Conservation (phyloP, 1,140 invertebrate species). For the Rhyzopertha dominica region DNA sequence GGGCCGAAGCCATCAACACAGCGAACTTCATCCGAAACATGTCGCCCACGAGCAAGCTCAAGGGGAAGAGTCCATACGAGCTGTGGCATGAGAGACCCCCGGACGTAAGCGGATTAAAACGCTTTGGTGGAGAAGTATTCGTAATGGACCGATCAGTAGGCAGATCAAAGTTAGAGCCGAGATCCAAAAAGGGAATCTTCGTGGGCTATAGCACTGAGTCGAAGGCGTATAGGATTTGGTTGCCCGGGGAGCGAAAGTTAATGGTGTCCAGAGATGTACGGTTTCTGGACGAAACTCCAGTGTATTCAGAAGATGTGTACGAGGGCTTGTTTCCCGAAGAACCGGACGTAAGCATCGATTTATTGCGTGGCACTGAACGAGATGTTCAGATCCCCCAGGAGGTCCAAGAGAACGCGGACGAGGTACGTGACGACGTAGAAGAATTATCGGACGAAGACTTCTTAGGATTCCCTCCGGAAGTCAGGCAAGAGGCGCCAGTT, state of each 20-base stretch:
- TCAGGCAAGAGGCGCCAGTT: too few relatives aligned
- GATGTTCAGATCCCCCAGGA: neutral
- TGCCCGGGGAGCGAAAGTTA: neutral
- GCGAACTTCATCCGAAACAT: too few relatives aligned
- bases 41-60: slow-evolving; percentile 17
- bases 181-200: neutral
- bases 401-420: neutral
- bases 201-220: neutral
- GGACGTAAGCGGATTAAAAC: neutral
- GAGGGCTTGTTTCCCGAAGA: too few relatives aligned
- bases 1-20: slow-evolving; percentile 2
- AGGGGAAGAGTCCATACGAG: slow-evolving; percentile 32
- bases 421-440: neutral
- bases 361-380: too few relatives aligned
- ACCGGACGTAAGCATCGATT: too few relatives aligned
- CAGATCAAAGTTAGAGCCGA: neutral
- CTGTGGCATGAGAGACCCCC: slow-evolving; percentile 32
- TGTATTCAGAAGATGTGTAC: too few relatives aligned
- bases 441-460: too few relatives aligned
- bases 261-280: neutral
- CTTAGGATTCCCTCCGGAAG: too few relatives aligned
- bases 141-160: neutral
- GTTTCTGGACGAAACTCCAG: neutral
- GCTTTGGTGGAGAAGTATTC: neutral
- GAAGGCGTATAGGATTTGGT: neutral